Evolutionary conservation across 37 sponge, comb jelly and placozoan genomes (phyloP).

Genomic region (Chondrosia reniformis): DNA sequence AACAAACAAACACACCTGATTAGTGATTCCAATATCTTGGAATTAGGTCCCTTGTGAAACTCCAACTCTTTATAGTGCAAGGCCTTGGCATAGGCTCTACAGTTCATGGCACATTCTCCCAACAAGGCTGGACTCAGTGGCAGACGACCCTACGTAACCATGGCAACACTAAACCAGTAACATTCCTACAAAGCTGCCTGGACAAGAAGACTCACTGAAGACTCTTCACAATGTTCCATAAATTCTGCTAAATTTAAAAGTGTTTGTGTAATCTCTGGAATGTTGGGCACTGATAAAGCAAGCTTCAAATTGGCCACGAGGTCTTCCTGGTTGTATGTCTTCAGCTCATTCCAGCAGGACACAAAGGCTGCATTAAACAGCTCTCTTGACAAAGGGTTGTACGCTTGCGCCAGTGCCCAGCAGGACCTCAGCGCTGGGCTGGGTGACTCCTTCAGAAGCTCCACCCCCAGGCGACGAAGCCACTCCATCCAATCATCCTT

Average conservation of each 20-base stretch:
- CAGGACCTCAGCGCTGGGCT: constrained; percentile 82
- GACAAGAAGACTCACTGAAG: constrained; percentile 41
- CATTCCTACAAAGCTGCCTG: not conserved
- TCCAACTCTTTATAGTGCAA: constrained; percentile 97
- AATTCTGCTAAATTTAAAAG: constrained; percentile 94
- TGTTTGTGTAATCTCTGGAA: constrained; percentile 93
- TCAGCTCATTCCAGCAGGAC: constrained; percentile 93
- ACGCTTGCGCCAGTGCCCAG: constrained; percentile 80
- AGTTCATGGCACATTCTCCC: constrained; percentile 91
- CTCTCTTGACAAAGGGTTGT: constrained; percentile 74
- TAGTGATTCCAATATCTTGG: constrained; percentile 73
- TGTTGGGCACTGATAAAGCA: constrained; percentile 73
- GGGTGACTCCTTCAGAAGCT: constrained; percentile 92
- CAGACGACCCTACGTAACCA: constrained; percentile 49
- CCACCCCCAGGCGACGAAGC: constrained; percentile 88
- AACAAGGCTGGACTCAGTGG: constrained; percentile 71
- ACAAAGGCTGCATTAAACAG: constrained; percentile 98
- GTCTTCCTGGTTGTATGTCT: constrained; percentile 75
- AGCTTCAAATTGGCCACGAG: constrained; percentile 79
- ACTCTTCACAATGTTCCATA: constrained; percentile 97
- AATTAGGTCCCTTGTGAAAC: constrained; percentile 79
- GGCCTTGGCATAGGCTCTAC: constrained; percentile 95
- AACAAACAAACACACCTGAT: constrained; percentile 49
- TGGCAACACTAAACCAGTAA: not conserved
- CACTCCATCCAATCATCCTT: constrained; percentile 95